These are phyloP conservation scores for Leontopithecus rosalia DNA, from an alignment of 2,797 vertebrate species.

Conservation along the genomic window DNA sequence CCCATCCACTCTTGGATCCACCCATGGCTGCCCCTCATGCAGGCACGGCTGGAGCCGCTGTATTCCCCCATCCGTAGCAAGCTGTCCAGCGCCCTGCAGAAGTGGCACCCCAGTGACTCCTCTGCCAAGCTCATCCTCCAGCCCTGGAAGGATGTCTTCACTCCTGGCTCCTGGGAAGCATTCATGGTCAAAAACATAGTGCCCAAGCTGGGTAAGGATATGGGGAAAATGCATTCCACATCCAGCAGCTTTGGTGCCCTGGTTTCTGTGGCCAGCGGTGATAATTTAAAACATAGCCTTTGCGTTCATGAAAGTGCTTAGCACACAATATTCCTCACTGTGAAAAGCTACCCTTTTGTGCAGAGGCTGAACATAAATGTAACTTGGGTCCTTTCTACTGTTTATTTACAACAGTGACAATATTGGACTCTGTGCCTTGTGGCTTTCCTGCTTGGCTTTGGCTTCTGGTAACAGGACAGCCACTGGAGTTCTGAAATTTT, in stretches of 20 bases:
- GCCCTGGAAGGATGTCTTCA: slow-evolving; percentile 98
- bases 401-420: fast-evolving
- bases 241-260: fast-evolving
- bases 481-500: neutral
- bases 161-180: slow-evolving; percentile 97
- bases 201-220: slow-evolving; percentile 93
- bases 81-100: slow-evolving; percentile 94
- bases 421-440: neutral
- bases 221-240: fast-evolving
- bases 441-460: neutral
- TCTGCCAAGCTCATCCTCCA: slow-evolving; percentile 98
- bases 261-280: fast-evolving
- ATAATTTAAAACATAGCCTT: fast-evolving
- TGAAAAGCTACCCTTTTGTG: fast-evolving
- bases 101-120: slow-evolving; percentile 97
- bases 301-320: fast-evolving
- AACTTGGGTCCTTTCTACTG: neutral
- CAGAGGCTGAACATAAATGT: fast-evolving
- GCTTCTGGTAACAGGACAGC: neutral
- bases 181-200: slow-evolving; percentile 99
- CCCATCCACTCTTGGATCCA: slow-evolving; percentile 99
- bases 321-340: fast-evolving
- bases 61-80: slow-evolving; percentile 97
- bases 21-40: slow-evolving; percentile 97
- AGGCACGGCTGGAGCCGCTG: slow-evolving; percentile 93